Conservation (phyloP, 2,113 vertebrate species). For the Aptenodytes forsteri region DNA sequence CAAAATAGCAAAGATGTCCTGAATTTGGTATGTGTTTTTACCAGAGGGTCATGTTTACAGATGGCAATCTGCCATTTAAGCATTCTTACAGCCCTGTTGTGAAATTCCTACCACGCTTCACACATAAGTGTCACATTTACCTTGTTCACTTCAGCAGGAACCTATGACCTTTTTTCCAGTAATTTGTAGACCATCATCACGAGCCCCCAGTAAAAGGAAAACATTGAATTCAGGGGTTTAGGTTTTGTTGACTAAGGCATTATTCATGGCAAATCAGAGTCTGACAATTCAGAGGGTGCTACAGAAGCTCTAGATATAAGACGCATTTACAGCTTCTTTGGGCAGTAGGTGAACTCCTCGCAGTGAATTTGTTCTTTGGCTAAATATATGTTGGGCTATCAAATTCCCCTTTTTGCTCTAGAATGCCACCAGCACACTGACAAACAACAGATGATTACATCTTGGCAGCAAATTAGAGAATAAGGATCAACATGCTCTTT, state of each 20-base stretch:
- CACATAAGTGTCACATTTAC: not conserved
- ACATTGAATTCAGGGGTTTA: not conserved
- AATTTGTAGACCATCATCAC: not conserved
- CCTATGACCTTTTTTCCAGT: not conserved
- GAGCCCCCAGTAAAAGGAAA: not conserved
- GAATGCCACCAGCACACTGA: not conserved
- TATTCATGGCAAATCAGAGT: not conserved
- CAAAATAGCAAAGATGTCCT: not conserved
- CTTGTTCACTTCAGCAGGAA: not conserved
- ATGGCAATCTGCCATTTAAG: not conserved
- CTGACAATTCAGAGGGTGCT: not conserved
- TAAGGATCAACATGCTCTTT: not conserved
- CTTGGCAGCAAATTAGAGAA: constrained; percentile 1
- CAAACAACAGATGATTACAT: not conserved
- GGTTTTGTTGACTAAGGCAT: not conserved
- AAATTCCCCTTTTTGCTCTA: not conserved
- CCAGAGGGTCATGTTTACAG: not conserved
- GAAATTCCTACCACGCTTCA: constrained; percentile 8
- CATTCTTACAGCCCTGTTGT: not conserved
- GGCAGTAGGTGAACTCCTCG: not conserved
- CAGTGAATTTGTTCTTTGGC: not conserved
- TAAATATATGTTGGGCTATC: not conserved
- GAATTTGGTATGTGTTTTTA: not conserved
- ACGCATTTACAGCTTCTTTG: not conserved
- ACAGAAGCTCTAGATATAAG: not conserved